Evolutionary conservation across 2,113 vertebrate species (phyloP), one percentile per base, ranked within the genome.

Genomic region (Lucifuga dentata): DNA sequence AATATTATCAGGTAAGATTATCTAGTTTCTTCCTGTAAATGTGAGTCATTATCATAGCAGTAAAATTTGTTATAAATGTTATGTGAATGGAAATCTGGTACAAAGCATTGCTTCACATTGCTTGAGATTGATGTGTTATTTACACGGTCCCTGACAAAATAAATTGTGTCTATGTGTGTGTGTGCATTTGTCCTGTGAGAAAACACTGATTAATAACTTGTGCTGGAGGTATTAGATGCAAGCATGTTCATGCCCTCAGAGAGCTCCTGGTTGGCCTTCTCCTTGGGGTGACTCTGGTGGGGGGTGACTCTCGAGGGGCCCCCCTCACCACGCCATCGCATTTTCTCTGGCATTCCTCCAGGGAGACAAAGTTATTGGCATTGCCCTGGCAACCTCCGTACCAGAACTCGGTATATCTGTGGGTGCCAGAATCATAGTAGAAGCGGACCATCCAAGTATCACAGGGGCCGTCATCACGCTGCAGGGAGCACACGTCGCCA

Each of bases 371-470:
- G 87, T 93, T 98, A 72, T 99, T 98, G 65, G 65, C 85, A 1
- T 98, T 99, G 67, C 97, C 97, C 0, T 95, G 91, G 78, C 97
- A 99, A 69, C 95, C 90, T 0, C 97, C 96, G 0, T 93, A 98
- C 97, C 97, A 98, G 83, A 98, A 98, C 7, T 94, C 93, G 26
- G 93, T 95, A 67, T 97, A 99, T 67, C 68, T 93, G 43, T 89
- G 80, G 21, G 87, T 86, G 0, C 81, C 83, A 1, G 85, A 12
- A 21, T 98, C 76, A 12, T 95, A 98, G 90, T 93, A 95, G 92
- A 94, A 97, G 13, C 89, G 95, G 26, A 93, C 90, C 0, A 78
- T 91, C 95, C 95, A 98, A 39, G 92, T 92, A 0, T 80, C 8
- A 20, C 97, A 99, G 20, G 95, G 81, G 7, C 97, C 97, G 0